Evolutionary conservation across 92 coral and sea anemone genomes (phyloP).

Genomic region (Actinernus sp.): DNA sequence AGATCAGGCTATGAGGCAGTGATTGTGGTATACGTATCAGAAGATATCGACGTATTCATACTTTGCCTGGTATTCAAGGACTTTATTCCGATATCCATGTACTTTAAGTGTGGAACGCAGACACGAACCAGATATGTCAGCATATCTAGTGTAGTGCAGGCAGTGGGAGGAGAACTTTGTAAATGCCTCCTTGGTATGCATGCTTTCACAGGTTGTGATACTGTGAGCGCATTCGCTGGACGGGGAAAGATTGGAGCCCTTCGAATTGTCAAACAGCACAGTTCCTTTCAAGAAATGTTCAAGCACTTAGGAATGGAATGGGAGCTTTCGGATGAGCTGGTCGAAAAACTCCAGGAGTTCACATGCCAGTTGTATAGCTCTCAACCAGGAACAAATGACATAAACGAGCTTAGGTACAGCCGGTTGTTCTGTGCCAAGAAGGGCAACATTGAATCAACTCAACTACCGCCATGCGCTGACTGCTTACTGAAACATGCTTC

Average conservation of each 20-base stretch:
- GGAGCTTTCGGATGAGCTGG: slow-evolving; percentile 24
- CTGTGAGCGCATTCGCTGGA: slow-evolving; percentile 64
- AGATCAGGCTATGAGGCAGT: slow-evolving; percentile 28
- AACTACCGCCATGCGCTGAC: slow-evolving; percentile 45
- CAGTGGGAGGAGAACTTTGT: slow-evolving; percentile 39
- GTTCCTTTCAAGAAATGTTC: slow-evolving; percentile 33
- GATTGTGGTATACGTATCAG: slow-evolving; percentile 48
- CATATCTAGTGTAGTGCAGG: slow-evolving; percentile 38
- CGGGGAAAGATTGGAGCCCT: slow-evolving; percentile 46
- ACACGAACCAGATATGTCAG: slow-evolving; percentile 39
- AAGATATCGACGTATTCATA: slow-evolving; percentile 47
- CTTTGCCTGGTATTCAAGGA: slow-evolving; percentile 19
- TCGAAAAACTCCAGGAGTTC: slow-evolving; percentile 40
- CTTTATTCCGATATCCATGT: slow-evolving; percentile 31
- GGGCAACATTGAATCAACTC: slow-evolving; percentile 40
- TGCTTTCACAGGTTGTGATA: slow-evolving; percentile 64
- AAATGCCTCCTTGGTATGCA: slow-evolving; percentile 66
- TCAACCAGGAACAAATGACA: slow-evolving; percentile 25
- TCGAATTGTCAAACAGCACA: slow-evolving; percentile 24
- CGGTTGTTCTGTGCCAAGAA: slow-evolving; percentile 52
- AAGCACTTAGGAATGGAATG: slow-evolving; percentile 24
- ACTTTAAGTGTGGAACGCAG: slow-evolving; percentile 46
- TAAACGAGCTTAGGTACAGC: slow-evolving; percentile 40
- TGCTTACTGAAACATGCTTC: slow-evolving; percentile 15
- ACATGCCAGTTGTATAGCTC: slow-evolving; percentile 27